Evolutionary conservation across 2,113 vertebrate species (phyloP), one percentile per base, ranked within the genome.

Genomic region (Protomyctophum bolini): DNA sequence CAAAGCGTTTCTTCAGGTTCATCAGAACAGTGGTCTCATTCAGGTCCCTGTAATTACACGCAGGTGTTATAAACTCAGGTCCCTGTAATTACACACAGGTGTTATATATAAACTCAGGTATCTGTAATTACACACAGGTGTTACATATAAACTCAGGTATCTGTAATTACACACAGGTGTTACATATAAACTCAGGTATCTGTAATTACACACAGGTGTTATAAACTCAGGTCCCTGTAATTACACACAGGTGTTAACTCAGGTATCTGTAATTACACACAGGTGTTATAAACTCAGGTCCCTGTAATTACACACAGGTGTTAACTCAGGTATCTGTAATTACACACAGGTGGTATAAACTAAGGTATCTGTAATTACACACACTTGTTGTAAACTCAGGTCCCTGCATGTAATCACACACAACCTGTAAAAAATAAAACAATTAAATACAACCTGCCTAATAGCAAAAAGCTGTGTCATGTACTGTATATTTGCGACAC

Each of bases 1-100:
- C 95, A 0, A 94, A 99, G 61, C 98, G 94, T 0, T 87, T 97
- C 87, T 94, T 95, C 81, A 99, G 84, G 84, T 99, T 99, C 85
- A 92, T 92, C 75, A 98, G 89, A 83, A 99, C 95, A 0, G 95
- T 92, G 0, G 86, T 91, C 70, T 99, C 97, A 84, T 97, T 96
- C 77, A 99, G 94, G 67, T 99, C 96, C 75, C 98, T 99, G 88
- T 45, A 61, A 79, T 21, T 21, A 21, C 21, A 21, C 21, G 2
- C 21, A 21, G 21, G 21, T 21, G 21, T 1, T 21, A 21, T 21
- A 21, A 21, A 21, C 21, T 21, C 21, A 21, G 21, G 21, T 21
- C 1, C 2, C 21, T 21, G 21, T 21, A 21, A 21, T 21, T 21
- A 89, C 79, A 66, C 6, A 84, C 66, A 83, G 33, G 68, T 45